Evolutionary conservation across 2,797 vertebrate genomes (phyloP).

Genomic region (Dermochelys coriacea): DNA sequence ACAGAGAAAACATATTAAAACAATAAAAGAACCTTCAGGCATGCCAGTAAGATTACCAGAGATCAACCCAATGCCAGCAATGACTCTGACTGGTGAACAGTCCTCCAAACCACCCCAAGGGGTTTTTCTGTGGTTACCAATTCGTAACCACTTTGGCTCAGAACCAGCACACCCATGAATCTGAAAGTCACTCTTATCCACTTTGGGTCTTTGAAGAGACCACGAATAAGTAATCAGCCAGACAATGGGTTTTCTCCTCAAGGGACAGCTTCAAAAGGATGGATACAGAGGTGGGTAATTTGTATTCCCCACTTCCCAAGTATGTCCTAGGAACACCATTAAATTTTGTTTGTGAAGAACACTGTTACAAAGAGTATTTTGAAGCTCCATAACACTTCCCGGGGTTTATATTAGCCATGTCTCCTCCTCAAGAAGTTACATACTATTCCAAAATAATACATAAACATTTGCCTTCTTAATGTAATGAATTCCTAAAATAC

Average conservation of each 20-base stretch:
- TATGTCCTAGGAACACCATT: neutral
- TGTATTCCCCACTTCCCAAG: neutral
- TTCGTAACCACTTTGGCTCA: neutral
- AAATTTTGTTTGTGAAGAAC: neutral
- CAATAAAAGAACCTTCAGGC: neutral
- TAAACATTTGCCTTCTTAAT: neutral
- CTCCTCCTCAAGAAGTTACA: neutral
- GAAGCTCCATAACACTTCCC: neutral
- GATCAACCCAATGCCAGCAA: neutral
- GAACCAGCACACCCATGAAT: neutral
- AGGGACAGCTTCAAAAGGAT: neutral
- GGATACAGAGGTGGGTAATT: neutral
- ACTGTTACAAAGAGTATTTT: neutral
- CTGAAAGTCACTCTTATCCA: neutral
- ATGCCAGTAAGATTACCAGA: neutral
- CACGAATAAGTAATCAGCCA: neutral
- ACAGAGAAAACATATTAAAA: neutral
- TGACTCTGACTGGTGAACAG: neutral
- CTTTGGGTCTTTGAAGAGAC: neutral
- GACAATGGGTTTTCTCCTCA: neutral
- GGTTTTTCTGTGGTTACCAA: neutral
- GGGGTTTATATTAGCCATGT: neutral
- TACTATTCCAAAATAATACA: neutral
- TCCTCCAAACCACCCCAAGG: neutral
- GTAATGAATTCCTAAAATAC: neutral